These are phyloP conservation scores for Thamnaconus septentrionalis DNA, from an alignment of 2,113 vertebrate species.

Conservation along the genomic window DNA sequence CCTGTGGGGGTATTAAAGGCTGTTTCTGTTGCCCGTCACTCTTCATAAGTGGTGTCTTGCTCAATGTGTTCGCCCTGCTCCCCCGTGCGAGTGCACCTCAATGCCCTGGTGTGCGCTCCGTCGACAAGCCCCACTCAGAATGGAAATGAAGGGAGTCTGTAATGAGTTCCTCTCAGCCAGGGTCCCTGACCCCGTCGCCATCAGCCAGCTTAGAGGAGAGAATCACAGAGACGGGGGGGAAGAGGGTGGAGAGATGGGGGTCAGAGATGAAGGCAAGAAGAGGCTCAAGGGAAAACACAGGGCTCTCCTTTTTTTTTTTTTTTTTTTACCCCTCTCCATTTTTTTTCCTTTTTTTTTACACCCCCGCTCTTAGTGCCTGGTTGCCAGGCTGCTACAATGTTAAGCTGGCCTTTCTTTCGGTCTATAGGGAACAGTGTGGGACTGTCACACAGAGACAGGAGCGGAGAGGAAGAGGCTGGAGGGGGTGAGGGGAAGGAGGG, in stretches of 20 bases:
- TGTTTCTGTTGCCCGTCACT: constrained; percentile 77
- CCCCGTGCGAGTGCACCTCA: constrained; percentile 64
- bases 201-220: constrained; percentile 71
- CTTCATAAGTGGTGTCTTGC: constrained; percentile 76
- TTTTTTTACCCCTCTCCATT: constrained; percentile 54
- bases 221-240: constrained; percentile 69
- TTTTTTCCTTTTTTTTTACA: constrained; percentile 49
- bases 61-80: constrained; percentile 74
- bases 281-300: constrained; percentile 69
- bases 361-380: constrained; percentile 64
- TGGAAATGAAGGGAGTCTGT: constrained; percentile 81
- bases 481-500: constrained; percentile 31
- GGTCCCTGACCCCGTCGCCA: constrained; percentile 72
- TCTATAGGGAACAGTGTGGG: constrained; percentile 68
- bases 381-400: constrained; percentile 78
- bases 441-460: constrained; percentile 48
- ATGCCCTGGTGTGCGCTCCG: constrained; percentile 61
- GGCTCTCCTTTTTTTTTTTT: constrained; percentile 25
- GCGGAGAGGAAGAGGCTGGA: constrained; percentile 35
- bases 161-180: constrained; percentile 78
- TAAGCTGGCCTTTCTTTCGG: constrained; percentile 73
- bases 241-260: constrained; percentile 65
- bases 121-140: constrained; percentile 75
- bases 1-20: constrained; percentile 70
- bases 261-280: constrained; percentile 71